Conservation (phyloP, 1,140 invertebrate species). For the Drosophila trapezifrons region DNA sequence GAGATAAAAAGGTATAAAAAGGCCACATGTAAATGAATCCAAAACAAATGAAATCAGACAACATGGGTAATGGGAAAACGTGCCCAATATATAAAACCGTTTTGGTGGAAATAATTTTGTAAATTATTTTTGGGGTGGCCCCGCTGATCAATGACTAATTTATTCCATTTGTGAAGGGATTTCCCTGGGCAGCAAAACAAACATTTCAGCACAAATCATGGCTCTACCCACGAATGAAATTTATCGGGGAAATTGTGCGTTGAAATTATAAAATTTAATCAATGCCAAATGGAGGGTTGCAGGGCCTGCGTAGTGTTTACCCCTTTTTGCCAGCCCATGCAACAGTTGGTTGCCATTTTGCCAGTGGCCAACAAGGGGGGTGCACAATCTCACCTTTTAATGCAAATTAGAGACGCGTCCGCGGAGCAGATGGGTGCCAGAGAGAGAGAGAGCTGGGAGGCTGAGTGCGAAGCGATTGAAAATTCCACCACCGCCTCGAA, state of each 20-base stretch:
- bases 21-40: background rate
- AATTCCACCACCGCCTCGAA: constrained; percentile 46
- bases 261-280: constrained; percentile 76
- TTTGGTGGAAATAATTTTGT: constrained; percentile 15
- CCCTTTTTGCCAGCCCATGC: constrained; percentile 22
- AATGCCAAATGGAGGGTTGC: constrained; percentile 48
- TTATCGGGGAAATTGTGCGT: constrained; percentile 61
- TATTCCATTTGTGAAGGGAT: constrained; percentile 29
- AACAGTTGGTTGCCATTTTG: constrained; percentile 56
- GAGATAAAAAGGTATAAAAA: background rate
- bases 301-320: constrained; percentile 10
- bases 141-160: constrained; percentile 30
- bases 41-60: constrained; percentile 4
- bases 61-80: constrained; percentile 7
- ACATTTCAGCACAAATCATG: constrained; percentile 31
- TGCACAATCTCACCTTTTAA: constrained; percentile 54
- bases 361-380: constrained; percentile 19
- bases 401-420: constrained; percentile 61
- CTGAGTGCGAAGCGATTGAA: constrained; percentile 22
- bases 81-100: constrained; percentile 15
- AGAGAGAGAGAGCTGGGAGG: background rate
- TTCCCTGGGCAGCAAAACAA: constrained; percentile 9
- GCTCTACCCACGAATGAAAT: constrained; percentile 15
- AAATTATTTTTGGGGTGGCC: background rate
- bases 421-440: background rate